Evolutionary conservation across 2,888 invertebrate species (phyloP).

Genomic region (Adela reaumurella): DNA sequence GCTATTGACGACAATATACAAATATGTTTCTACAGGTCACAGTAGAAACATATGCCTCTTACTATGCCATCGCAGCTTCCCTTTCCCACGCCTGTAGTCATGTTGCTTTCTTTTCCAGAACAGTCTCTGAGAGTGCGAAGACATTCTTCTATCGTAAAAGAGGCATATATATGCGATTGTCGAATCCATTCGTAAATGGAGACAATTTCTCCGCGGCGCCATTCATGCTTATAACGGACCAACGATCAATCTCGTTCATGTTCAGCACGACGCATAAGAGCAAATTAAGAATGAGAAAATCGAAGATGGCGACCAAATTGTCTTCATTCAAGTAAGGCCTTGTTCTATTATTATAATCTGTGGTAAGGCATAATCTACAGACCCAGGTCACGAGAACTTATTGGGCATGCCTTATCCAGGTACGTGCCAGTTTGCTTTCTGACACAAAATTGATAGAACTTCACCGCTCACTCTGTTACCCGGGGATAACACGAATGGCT

Average conservation of each 20-base stretch:
- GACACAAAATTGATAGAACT: conserved; percentile 3
- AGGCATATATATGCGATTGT: conserved; percentile 8
- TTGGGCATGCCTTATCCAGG: conserved; percentile 11
- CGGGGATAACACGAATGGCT: conserved; percentile 9
- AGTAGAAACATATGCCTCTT: conserved; percentile 5
- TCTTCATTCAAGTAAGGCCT: conserved; percentile 7
- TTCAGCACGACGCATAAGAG: conserved; percentile 3
- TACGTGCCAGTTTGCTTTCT: conserved; percentile 4
- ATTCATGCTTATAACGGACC: conserved; percentile 10
- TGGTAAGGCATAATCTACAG: conserved; percentile 9
- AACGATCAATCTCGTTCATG: conserved; percentile 7
- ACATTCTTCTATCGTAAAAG: background rate
- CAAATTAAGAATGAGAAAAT: conserved; percentile 10
- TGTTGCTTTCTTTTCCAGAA: conserved; percentile 1
- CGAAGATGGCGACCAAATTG: conserved; percentile 7
- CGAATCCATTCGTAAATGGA: conserved; percentile 11
- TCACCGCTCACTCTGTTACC: conserved; percentile 10
- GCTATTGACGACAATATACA: conserved; percentile 3
- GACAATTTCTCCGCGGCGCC: conserved; percentile 10
- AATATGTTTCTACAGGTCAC: too few species aligned
- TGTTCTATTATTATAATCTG: too few species aligned
- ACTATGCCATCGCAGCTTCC: background rate
- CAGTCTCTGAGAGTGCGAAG: background rate
- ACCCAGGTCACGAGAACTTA: conserved; percentile 8
- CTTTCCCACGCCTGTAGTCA: too few species aligned